These are phyloP conservation scores for Pelobates cultripes DNA, from an alignment of 2,797 vertebrate species.

Conservation along the genomic window DNA sequence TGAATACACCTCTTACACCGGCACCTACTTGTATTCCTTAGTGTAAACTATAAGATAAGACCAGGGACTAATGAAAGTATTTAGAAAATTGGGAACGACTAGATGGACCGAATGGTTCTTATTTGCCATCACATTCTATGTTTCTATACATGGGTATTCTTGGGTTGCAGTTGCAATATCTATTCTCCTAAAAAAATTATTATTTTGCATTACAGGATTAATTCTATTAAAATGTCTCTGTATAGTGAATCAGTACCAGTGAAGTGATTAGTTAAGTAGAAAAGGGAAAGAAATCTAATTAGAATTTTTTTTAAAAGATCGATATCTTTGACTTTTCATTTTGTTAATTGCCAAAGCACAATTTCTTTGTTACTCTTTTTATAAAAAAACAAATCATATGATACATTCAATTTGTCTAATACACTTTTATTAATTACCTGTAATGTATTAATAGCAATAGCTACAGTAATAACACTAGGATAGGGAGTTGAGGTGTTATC, in stretches of 20 bases:
- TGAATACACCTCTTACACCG: neutral
- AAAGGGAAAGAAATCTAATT: conserved; percentile 40
- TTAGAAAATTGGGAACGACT: too few relatives aligned
- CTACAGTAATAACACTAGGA: too few relatives aligned
- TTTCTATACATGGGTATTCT: neutral
- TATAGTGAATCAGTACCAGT: conserved; percentile 41
- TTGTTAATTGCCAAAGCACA: conserved; percentile 44
- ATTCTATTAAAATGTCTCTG: conserved; percentile 28
- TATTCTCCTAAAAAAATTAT: conserved; percentile 13
- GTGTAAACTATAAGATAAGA: too few relatives aligned
- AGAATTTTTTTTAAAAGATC: conserved; percentile 38
- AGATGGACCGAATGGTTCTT: too few relatives aligned
- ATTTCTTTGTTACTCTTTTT: conserved; percentile 22
- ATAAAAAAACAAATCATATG: neutral
- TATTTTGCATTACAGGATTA: conserved; percentile 34
- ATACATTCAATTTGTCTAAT: too few relatives aligned
- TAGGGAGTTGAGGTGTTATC: too few relatives aligned
- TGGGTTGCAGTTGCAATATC: conserved; percentile 9
- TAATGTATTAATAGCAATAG: too few relatives aligned
- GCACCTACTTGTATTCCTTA: neutral
- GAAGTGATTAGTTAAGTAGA: conserved; percentile 48
- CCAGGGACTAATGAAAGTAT: too few relatives aligned
- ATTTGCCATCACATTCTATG: too few relatives aligned
- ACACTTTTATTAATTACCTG: too few relatives aligned
- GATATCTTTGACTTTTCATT: conserved; percentile 39